Conservation (phyloP, 2,888 invertebrate species). For the Notodonta ziczac region DNA sequence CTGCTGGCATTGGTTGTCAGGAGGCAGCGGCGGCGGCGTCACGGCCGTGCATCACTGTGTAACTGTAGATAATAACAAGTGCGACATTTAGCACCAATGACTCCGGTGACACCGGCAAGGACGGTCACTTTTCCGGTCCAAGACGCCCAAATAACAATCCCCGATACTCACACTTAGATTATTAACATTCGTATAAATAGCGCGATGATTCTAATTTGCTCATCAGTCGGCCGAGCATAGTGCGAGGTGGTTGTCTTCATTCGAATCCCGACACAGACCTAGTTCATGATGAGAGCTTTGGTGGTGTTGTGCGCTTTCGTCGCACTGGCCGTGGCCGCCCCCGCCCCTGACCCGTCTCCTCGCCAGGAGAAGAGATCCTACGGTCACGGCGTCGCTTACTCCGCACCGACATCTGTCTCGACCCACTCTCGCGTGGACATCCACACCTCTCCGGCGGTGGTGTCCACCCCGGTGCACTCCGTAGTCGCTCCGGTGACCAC, state of each 20-base stretch:
- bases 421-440: conserved; percentile 77
- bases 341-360: conserved; percentile 42
- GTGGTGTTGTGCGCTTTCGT: conserved; percentile 72
- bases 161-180: conserved; percentile 53
- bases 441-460: conserved; percentile 55
- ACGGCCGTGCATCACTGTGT: conserved; percentile 26
- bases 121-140: conserved; percentile 52
- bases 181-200: conserved; percentile 70
- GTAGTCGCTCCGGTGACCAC: conserved; percentile 34
- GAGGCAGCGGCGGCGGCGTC: conserved; percentile 12
- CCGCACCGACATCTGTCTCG: conserved; percentile 64
- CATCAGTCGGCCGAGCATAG: conserved; percentile 63
- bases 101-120: conserved; percentile 53
- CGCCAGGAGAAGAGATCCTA: conserved; percentile 54
- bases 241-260: conserved; percentile 66
- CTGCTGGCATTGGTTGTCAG: too few relatives aligned
- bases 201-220: conserved; percentile 39
- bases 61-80: conserved; percentile 26
- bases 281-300: conserved; percentile 70
- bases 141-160: conserved; percentile 50
- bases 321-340: conserved; percentile 54
- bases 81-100: conserved; percentile 38
- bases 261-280: conserved; percentile 64
- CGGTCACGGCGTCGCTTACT: conserved; percentile 43
- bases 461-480: conserved; percentile 38